These are phyloP conservation scores for Phaonia tiefii DNA, from an alignment of 2,888 invertebrate genomes.

Conservation along the genomic window DNA sequence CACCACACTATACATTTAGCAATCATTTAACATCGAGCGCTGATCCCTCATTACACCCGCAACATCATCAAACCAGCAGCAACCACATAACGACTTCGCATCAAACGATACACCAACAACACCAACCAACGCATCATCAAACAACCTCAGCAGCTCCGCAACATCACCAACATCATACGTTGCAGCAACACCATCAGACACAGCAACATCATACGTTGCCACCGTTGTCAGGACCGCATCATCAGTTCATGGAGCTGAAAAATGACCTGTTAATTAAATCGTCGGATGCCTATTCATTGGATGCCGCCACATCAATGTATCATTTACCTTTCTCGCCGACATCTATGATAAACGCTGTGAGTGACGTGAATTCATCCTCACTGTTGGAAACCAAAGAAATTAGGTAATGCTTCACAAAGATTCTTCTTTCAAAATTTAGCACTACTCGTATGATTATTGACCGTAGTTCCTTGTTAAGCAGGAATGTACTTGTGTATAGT, in stretches of 20 bases:
- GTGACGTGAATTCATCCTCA: slow-evolving; percentile 77
- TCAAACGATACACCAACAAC: slow-evolving; percentile 67
- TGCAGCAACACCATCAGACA: slow-evolving; percentile 64
- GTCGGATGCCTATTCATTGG: slow-evolving; percentile 76
- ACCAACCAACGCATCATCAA: slow-evolving; percentile 62
- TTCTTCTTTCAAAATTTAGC: no score
- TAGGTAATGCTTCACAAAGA: slow-evolving; percentile 75
- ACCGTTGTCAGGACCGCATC: slow-evolving; percentile 69
- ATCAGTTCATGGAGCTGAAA: slow-evolving; percentile 78
- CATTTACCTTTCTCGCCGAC: slow-evolving; percentile 79
- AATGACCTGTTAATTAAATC: slow-evolving; percentile 78
- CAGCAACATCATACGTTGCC: slow-evolving; percentile 67
- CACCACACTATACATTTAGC: slow-evolving; percentile 76
- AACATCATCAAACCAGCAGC: slow-evolving; percentile 74
- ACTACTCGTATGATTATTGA: no score
- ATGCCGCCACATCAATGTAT: slow-evolving; percentile 78
- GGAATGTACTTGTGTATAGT: no score
- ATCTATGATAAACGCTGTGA: slow-evolving; percentile 79
- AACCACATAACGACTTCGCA: slow-evolving; percentile 69
- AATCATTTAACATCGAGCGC: slow-evolving; percentile 70
- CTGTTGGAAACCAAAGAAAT: slow-evolving; percentile 80
- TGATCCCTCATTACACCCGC: slow-evolving; percentile 64
- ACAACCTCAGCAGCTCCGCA: slow-evolving; percentile 36
- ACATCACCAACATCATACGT: slow-evolving; percentile 47
- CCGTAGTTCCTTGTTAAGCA: no score